phyloP scores from a whole-genome alignment of 2,113 vertebrate species.

The Pseudorhombus dupliciocellatus region DNA sequence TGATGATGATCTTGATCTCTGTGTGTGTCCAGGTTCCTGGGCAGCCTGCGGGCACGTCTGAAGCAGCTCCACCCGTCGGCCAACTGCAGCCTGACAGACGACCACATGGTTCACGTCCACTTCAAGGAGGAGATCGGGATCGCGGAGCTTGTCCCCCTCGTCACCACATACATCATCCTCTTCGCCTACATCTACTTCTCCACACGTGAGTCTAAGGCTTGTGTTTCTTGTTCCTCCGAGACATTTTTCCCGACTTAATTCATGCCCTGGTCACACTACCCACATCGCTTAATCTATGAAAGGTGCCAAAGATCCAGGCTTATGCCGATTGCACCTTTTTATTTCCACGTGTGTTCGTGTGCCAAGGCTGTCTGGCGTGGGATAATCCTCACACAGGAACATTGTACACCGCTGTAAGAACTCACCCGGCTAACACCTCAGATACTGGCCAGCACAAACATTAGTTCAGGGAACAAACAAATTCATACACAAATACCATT shows the following conservation, averaged over 20 bases:
- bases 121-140: constrained; percentile 98
- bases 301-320: constrained; percentile 7
- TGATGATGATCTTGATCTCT: not conserved
- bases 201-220: constrained; percentile 84
- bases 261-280: not conserved
- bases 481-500: not conserved
- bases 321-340: not conserved
- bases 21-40: constrained; percentile 84
- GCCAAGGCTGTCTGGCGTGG: constrained; percentile 59
- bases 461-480: constrained; percentile 9
- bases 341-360: constrained; percentile 30
- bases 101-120: constrained; percentile 93
- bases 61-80: constrained; percentile 91
- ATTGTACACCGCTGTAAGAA: constrained; percentile 48
- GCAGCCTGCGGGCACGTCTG: constrained; percentile 90
- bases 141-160: constrained; percentile 94
- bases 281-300: not conserved
- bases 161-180: constrained; percentile 98
- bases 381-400: constrained; percentile 66
- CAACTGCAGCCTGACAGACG: constrained; percentile 92
- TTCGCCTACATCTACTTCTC: constrained; percentile 99
- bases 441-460: constrained; percentile 35
- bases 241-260: not conserved
- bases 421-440: constrained; percentile 8
- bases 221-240: too few species aligned